Evolutionary conservation across 1,140 invertebrate species (phyloP).

Genomic region (Drosophila bocki): DNA sequence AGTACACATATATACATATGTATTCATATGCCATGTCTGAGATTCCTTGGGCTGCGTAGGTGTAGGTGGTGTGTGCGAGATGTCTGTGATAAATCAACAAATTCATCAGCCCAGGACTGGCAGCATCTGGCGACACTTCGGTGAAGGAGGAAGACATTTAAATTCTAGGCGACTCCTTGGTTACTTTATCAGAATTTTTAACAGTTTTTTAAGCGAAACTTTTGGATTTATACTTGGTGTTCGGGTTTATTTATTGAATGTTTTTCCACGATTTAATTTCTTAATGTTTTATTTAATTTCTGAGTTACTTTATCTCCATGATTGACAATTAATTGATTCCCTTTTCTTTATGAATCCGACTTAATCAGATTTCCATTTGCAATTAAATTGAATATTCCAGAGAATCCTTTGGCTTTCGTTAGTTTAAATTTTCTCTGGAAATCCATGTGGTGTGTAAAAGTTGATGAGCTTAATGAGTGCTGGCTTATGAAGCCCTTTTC

Average conservation of each 20-base stretch:
- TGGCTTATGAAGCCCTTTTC: neutral
- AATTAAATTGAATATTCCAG: neutral
- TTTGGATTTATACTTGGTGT: too few species aligned
- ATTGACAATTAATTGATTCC: neutral
- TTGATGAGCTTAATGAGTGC: neutral
- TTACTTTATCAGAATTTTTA: slow-evolving; percentile 1
- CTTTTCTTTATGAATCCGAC: neutral
- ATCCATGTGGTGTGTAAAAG: neutral
- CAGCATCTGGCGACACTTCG: slow-evolving; percentile 59
- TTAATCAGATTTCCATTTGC: neutral
- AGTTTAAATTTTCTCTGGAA: neutral
- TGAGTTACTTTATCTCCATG: neutral
- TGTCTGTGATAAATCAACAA: slow-evolving; percentile 74
- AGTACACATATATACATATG: neutral
- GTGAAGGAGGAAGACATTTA: slow-evolving; percentile 8
- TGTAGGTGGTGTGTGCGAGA: slow-evolving; percentile 50
- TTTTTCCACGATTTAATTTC: too few species aligned
- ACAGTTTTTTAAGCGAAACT: neutral
- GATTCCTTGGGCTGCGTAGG: slow-evolving; percentile 52
- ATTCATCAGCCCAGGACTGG: slow-evolving; percentile 63
- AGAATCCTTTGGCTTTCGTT: neutral
- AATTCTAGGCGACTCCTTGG: slow-evolving; percentile 2
- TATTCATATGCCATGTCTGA: slow-evolving; percentile 59
- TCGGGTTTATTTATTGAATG: neutral
- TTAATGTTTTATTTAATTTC: too few species aligned